Conservation (phyloP, 2,888 invertebrate genomes). For the Perithous albicinctus region DNA sequence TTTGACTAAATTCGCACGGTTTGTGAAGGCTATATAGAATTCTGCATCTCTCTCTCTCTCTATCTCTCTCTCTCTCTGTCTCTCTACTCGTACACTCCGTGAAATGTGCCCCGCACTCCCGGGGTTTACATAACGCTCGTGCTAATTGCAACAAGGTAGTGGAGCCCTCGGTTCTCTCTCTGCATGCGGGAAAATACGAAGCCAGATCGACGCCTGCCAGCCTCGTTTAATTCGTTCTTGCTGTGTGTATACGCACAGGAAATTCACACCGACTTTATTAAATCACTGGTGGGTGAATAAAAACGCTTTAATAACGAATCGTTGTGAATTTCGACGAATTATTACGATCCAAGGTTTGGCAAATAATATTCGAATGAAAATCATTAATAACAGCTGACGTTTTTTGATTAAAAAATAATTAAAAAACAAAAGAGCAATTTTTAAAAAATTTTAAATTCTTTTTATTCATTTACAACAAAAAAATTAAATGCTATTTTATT, state of each 20-base stretch:
- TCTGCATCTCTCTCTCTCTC: constrained; percentile 9
- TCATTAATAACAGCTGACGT: too few relatives aligned
- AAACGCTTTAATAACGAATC: background rate
- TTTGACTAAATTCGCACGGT: constrained; percentile 66
- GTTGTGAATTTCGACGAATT: background rate
- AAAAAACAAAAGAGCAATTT: too few relatives aligned
- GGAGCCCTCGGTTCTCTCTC: constrained; percentile 10
- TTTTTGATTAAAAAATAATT: too few relatives aligned
- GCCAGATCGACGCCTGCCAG: constrained; percentile 4
- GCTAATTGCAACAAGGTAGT: constrained; percentile 53
- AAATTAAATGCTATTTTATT: too few relatives aligned
- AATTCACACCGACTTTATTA: constrained; percentile 15
- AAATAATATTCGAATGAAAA: too few relatives aligned
- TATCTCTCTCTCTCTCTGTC: constrained; percentile 2
- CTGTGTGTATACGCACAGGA: background rate
- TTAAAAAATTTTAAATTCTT: too few relatives aligned
- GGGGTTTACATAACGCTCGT: constrained; percentile 46
- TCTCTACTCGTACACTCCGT: constrained; percentile 23
- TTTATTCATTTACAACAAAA: too few relatives aligned
- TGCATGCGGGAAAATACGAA: constrained; percentile 3
- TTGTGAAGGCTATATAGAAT: constrained; percentile 19
- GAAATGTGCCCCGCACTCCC: constrained; percentile 40
- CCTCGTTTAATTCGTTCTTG: constrained; percentile 13
- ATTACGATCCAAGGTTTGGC: too few relatives aligned
- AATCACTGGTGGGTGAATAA: background rate